Base-by-base conservation (phyloP, 1,140 invertebrate genomes). In the Physella acuta region DNA sequence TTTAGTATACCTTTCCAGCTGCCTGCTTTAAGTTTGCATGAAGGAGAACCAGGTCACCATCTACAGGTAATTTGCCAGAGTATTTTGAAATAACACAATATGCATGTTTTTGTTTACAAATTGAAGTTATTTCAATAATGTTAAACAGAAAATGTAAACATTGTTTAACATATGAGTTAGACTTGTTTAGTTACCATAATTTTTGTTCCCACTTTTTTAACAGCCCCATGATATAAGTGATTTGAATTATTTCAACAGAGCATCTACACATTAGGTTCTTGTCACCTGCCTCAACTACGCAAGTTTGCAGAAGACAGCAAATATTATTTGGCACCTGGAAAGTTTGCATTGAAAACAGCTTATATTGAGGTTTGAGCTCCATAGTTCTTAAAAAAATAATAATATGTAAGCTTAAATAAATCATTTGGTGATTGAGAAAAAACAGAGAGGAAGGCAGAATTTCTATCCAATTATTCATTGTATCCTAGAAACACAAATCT, bases 11-110 rank as follows among this genome's bases (percentile, higher is more conserved):
- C 75, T 33, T 84, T 84, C 75, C 78, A 79, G 62, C 68, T 85
- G 14, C 72, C 74, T 31, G 78, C 82, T 5, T 52, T 86, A 17
- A 67, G 76, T 51, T 69, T 86, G 11, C 85, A 86, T 73, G 84
- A 86, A 73, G 78, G 79, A 33, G 71, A 81, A 39, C 85, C 85
- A 4, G 85, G 85, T 0, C 84, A 85, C 63, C 85, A 86, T 73
- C 76, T 84, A 28, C 82, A 85, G 73, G 77, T 77, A 58, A 77
- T 74, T n/a, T n/a, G n/a, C n/a, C n/a, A n/a, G n/a, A n/a, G n/a
- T n/a, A n/a, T n/a, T 24, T 49, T 14, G n/a, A n/a, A n/a, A n/a
- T n/a, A n/a, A n/a, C n/a, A n/a, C n/a, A n/a, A n/a, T n/a, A n/a
- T n/a, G n/a, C n/a, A n/a, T n/a, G n/a, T n/a, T n/a, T n/a, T n/a